phyloP scores from a whole-genome alignment of 2,113 vertebrate genomes.

The Bufo bufo region DNA sequence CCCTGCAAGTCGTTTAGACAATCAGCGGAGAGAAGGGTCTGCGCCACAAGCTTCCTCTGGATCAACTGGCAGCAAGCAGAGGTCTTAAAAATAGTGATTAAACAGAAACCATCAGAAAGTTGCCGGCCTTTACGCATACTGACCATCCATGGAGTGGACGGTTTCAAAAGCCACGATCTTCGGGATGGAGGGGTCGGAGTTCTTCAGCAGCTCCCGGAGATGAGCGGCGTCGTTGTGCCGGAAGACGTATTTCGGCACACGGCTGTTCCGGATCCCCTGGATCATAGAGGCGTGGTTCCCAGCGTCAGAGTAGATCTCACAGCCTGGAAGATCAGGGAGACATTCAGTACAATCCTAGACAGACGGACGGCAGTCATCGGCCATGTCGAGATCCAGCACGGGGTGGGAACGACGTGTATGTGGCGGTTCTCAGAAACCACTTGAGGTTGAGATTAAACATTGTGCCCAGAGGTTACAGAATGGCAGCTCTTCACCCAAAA shows the following conservation, averaged over 20 bases:
- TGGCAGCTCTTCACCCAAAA: too few species aligned
- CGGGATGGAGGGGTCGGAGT: constrained; percentile 82
- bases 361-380: background rate
- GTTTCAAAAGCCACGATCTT: constrained; percentile 98
- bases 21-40: too few species aligned
- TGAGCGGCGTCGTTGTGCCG: constrained; percentile 89
- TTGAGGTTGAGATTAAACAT: too few species aligned
- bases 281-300: constrained; percentile 99
- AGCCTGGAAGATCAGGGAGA: constrained; percentile 71
- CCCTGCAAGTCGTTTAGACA: too few species aligned
- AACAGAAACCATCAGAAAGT: too few species aligned
- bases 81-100: too few species aligned
- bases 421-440: too few species aligned
- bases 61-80: too few species aligned
- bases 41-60: too few species aligned
- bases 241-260: constrained; percentile 90
- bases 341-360: background rate
- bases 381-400: too few species aligned
- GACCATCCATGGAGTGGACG: constrained; percentile 98
- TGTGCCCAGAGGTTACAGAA: too few species aligned
- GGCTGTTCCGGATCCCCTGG: constrained; percentile 91
- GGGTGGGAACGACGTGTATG: too few species aligned
- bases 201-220: constrained; percentile 80
- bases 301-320: constrained; percentile 95
- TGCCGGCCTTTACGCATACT: constrained; percentile 65